Evolutionary conservation across 2,797 vertebrate genomes (phyloP), one percentile per base, ranked within the genome.

Genomic region (Parauchenoglanis punctatus): DNA sequence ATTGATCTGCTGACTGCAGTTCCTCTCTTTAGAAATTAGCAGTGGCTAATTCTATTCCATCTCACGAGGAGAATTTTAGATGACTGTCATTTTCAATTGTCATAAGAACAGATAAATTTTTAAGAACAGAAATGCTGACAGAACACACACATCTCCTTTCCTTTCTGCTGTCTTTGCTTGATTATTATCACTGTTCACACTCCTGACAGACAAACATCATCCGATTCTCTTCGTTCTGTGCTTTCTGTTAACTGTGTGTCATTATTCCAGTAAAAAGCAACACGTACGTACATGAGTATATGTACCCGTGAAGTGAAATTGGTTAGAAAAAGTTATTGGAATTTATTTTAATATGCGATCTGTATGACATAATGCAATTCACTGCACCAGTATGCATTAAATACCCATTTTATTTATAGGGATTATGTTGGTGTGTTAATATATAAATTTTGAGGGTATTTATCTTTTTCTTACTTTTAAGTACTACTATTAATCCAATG

Each of bases 141-240:
- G 13, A 82, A 86, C 54, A 67, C 31, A 77, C 44, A 63, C 25
- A 28, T 58, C 35, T 44, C 56, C 63, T 28, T 63, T 61, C 18
- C n/a, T 59, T 87, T 87, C 85, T 88, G 87, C 87, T 87, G 81
- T 49, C 83, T 84, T 68, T 68, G 75, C 70, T 31, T 86, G 90
- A 91, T 91, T 46, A 83, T 49, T 86, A 91, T 91, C 90, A 72
- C 73, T 68, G 67, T 85, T 72, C 85, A 87, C 84, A 89, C 61
- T 87, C 78, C 40, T 40, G 20, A 67, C 52, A 44, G 85, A 88
- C 59, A 84, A 83, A 85, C 56, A 81, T 81, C 68, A 72, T 87
- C 56, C 77, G 54, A 82, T 86, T 81, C 77, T 80, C 81, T 35
- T 58, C 31, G 31, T 86, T 23, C 56, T 31, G 15, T 73, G 12